phyloP scores from a whole-genome alignment of 2,113 vertebrate genomes.

The Oncorhynchus nerka region DNA sequence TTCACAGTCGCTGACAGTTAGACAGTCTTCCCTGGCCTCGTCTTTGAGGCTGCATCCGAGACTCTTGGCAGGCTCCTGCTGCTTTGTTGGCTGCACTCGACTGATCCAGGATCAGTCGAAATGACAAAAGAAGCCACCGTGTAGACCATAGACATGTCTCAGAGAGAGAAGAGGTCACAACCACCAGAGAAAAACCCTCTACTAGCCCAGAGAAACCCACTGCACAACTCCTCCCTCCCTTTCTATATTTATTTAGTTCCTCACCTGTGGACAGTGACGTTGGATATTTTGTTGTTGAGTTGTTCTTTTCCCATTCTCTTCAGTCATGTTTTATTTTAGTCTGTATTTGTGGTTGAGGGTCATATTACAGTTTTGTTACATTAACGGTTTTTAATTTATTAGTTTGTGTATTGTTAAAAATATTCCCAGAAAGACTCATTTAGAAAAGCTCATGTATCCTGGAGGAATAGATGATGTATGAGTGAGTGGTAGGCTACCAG shows the following conservation, averaged over 20 bases:
- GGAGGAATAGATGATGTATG: slow-evolving; percentile 15
- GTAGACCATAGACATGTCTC: slow-evolving; percentile 37
- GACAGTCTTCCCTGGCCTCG: slow-evolving; percentile 5
- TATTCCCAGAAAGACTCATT: slow-evolving; percentile 51
- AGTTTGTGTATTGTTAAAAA: slow-evolving; percentile 55
- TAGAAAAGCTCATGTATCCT: slow-evolving; percentile 28
- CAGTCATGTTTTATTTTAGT: slow-evolving; percentile 39
- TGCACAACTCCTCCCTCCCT: not conserved
- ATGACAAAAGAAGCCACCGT: slow-evolving; percentile 42
- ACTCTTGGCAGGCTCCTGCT: slow-evolving; percentile 32
- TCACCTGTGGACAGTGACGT: slow-evolving; percentile 1
- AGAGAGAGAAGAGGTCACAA: slow-evolving; percentile 37
- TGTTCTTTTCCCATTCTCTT: slow-evolving; percentile 21
- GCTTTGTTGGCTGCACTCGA: slow-evolving; percentile 45
- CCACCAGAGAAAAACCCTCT: slow-evolving; percentile 22
- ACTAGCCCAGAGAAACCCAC: slow-evolving; percentile 32
- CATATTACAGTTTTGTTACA: slow-evolving; percentile 52
- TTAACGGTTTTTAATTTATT: slow-evolving; percentile 70
- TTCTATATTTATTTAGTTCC: too few relatives aligned
- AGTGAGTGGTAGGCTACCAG: not conserved
- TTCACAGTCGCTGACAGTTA: not conserved
- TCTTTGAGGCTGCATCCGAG: slow-evolving; percentile 21
- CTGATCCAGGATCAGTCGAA: slow-evolving; percentile 35
- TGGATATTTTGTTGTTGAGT: slow-evolving; percentile 15
- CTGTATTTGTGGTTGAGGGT: slow-evolving; percentile 30